A percentile compares a stretch with the other conserved stretches of the same genome.
Evolutionary conservation across 2,797 vertebrate species (phyloP).

Genomic region (Urosaurus nigricauda): DNA sequence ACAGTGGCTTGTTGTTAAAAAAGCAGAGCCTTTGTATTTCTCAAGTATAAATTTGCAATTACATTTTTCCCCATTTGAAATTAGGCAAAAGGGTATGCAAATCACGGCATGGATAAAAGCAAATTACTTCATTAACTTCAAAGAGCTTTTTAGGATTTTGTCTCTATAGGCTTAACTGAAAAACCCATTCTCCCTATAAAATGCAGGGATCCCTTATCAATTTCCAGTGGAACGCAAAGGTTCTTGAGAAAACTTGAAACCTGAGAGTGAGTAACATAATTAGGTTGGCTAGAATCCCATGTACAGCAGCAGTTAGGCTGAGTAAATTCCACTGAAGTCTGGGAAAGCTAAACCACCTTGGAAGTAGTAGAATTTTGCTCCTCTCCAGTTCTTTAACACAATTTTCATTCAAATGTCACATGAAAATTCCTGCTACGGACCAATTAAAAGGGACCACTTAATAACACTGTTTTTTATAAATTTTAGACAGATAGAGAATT

Average conservation of each 20-base stretch:
- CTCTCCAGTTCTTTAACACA: background rate
- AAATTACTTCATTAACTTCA: conserved; percentile 63
- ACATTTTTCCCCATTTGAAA: conserved; percentile 47
- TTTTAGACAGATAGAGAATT: no score
- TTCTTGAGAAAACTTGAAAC: conserved; percentile 22
- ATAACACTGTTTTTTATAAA: background rate
- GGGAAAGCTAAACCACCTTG: background rate
- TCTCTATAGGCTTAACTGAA: conserved; percentile 39
- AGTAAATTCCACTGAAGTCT: conserved; percentile 11
- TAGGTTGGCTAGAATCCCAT: conserved; percentile 14
- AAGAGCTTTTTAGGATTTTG: conserved; percentile 48
- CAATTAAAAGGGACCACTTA: background rate
- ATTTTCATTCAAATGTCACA: background rate
- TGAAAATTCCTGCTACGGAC: background rate
- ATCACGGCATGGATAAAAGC: conserved; percentile 19
- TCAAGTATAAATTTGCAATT: conserved; percentile 15
- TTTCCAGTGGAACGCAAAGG: conserved; percentile 8
- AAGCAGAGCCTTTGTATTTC: conserved; percentile 28
- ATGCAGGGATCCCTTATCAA: background rate
- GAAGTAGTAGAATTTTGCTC: background rate
- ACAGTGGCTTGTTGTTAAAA: conserved; percentile 11
- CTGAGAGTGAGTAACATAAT: conserved; percentile 23
- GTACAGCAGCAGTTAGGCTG: conserved; percentile 1
- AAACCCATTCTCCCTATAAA: conserved; percentile 7
- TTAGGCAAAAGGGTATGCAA: conserved; percentile 55